Percentiles rank a stretch among this genome's conserved stretches.
phyloP scores from a whole-genome alignment of 1,140 invertebrate species.

The Ceratina calcarata region DNA sequence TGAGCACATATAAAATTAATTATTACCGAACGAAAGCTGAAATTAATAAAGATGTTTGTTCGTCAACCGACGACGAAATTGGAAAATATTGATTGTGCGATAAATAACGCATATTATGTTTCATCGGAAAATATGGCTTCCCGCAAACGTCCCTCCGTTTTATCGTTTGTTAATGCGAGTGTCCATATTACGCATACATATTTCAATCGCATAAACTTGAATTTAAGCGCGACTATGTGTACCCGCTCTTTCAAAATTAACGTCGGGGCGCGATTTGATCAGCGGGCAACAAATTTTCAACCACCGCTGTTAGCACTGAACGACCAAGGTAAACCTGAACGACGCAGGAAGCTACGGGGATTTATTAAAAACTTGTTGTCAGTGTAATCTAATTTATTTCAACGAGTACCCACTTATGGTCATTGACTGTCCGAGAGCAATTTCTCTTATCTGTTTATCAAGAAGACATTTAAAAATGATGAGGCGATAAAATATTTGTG shows the following conservation, averaged over 20 bases:
- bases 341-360: not conserved
- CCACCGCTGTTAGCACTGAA: not conserved
- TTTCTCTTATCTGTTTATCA: no score
- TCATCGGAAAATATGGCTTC: constrained; percentile 23
- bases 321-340: not conserved
- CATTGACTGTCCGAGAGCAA: no score
- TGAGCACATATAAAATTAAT: not conserved
- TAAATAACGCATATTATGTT: constrained; percentile 10
- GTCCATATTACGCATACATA: not conserved
- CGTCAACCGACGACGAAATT: not conserved
- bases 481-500: no score
- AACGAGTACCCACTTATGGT: no score
- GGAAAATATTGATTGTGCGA: not conserved
- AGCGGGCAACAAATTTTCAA: not conserved
- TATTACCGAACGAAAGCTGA: not conserved
- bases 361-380: not conserved
- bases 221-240: not conserved
- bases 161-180: not conserved
- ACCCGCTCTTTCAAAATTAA: not conserved
- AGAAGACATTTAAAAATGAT: no score
- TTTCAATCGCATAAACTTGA: not conserved
- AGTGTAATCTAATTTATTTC: no score
- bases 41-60: not conserved
- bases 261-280: not conserved
- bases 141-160: not conserved